These are phyloP conservation scores for Nomada fucata DNA, from an alignment of 2,888 invertebrate genomes.

Conservation along the genomic window DNA sequence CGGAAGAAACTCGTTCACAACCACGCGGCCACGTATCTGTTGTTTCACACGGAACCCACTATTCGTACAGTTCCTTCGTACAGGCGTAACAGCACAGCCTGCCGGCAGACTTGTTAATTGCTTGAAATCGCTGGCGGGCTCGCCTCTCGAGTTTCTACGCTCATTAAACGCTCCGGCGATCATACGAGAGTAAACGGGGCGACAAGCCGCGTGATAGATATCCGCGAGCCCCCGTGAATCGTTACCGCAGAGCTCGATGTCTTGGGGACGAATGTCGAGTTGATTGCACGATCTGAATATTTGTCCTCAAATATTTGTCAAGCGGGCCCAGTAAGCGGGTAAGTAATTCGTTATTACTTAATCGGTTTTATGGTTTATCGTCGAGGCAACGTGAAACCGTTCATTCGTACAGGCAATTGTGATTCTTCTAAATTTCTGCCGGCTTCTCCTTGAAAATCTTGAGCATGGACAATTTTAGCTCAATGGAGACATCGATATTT, in stretches of 20 bases:
- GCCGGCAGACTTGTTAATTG: slow-evolving; percentile 49
- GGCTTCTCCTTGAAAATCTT: too few relatives aligned
- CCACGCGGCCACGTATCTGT: slow-evolving; percentile 10
- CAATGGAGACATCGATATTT: too few relatives aligned
- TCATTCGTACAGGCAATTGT: too few relatives aligned
- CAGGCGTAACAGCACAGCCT: slow-evolving; percentile 38
- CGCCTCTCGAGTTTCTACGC: slow-evolving; percentile 22
- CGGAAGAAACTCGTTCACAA: slow-evolving; percentile 22
- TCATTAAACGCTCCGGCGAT: slow-evolving; percentile 48
- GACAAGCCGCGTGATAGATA: slow-evolving; percentile 28
- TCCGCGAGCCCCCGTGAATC: slow-evolving; percentile 22
- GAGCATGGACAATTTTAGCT: too few relatives aligned
- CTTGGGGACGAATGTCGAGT: too few relatives aligned
- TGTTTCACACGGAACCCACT: slow-evolving; percentile 14
- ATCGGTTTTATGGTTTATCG: too few relatives aligned
- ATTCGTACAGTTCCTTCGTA: slow-evolving; percentile 29
- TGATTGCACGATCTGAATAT: too few relatives aligned
- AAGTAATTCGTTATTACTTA: too few relatives aligned
- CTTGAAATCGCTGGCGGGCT: slow-evolving; percentile 38
- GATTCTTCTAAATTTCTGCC: too few relatives aligned
- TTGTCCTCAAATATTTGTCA: too few relatives aligned
- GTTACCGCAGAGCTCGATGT: background rate
- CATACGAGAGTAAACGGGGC: slow-evolving; percentile 33
- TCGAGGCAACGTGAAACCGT: too few relatives aligned
- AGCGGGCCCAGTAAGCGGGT: too few relatives aligned